phyloP scores from a whole-genome alignment of 2,113 vertebrate species.

The Reinhardtius hippoglossoides region DNA sequence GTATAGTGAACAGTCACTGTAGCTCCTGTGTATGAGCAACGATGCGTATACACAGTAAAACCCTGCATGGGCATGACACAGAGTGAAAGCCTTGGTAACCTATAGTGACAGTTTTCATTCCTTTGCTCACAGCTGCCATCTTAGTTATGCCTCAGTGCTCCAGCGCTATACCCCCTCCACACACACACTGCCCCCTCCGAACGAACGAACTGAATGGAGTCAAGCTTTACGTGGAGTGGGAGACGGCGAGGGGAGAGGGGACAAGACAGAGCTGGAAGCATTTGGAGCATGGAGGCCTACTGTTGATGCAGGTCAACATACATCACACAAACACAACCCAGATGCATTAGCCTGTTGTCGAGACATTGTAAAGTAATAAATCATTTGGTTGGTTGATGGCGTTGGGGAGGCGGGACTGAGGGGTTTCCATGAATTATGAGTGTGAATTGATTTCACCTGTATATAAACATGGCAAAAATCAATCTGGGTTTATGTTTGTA shows the following conservation, averaged over 20 bases:
- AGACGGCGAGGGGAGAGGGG: background rate
- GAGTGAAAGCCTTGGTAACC: slow-evolving; percentile 70
- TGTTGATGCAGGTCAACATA: slow-evolving; percentile 34
- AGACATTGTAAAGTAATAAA: slow-evolving; percentile 21
- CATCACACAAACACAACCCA: slow-evolving; percentile 7
- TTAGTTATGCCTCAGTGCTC: slow-evolving; percentile 73
- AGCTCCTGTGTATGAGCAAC: slow-evolving; percentile 31
- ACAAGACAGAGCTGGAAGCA: slow-evolving; percentile 16
- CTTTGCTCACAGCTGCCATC: slow-evolving; percentile 73
- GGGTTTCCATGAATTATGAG: slow-evolving; percentile 35
- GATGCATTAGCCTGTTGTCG: slow-evolving; percentile 9
- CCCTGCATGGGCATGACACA: slow-evolving; percentile 40
- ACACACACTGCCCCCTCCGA: background rate
- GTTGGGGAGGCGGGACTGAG: slow-evolving; percentile 1
- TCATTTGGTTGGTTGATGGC: slow-evolving; percentile 12
- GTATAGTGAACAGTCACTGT: background rate
- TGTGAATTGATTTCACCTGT: background rate
- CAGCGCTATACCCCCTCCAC: slow-evolving; percentile 23
- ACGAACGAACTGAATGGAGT: slow-evolving; percentile 41
- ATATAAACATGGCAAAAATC: slow-evolving; percentile 54
- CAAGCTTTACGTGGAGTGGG: slow-evolving; percentile 42
- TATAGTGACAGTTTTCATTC: slow-evolving; percentile 79
- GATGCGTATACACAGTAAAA: slow-evolving; percentile 19
- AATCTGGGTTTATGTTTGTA: slow-evolving; percentile 49
- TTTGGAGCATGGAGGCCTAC: slow-evolving; percentile 39